Conservation (phyloP, 2,888 invertebrate species). For the Platycnemis pennipes region DNA sequence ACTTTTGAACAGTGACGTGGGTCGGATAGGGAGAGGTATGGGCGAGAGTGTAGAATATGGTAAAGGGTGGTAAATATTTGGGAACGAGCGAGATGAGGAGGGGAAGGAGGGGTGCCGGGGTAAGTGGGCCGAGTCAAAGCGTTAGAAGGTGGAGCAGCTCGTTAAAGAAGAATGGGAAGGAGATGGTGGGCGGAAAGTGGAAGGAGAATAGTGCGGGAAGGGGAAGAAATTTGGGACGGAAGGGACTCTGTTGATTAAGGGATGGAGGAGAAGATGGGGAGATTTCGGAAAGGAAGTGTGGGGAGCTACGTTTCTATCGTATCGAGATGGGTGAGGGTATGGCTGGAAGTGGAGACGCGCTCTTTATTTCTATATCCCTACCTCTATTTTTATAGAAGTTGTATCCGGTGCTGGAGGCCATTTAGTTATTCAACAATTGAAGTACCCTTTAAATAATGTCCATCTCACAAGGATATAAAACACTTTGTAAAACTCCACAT, state of each 20-base stretch:
- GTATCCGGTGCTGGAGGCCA: too few species aligned
- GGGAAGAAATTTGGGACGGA: neutral
- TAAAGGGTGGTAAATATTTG: slow-evolving; percentile 14
- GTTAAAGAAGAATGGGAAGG: neutral
- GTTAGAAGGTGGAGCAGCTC: neutral
- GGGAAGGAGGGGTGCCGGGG: neutral
- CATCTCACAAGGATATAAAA: too few species aligned
- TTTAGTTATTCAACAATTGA: too few species aligned
- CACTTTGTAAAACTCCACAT: too few species aligned
- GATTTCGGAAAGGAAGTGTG: neutral
- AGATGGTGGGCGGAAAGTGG: neutral
- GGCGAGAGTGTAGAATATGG: neutral
- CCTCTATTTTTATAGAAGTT: too few species aligned
- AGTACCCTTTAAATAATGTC: too few species aligned
- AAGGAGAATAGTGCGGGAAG: neutral
- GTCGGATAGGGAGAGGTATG: neutral
- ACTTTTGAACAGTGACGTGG: neutral
- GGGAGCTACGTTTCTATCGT: neutral
- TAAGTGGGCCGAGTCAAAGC: neutral
- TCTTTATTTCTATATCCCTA: too few species aligned
- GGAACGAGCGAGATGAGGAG: neutral
- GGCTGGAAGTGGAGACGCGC: too few species aligned
- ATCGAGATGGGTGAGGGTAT: neutral
- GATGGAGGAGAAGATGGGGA: neutral
- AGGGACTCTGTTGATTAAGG: neutral